Conservation (phyloP, 2,113 vertebrate genomes). For the Labeo rohita region DNA sequence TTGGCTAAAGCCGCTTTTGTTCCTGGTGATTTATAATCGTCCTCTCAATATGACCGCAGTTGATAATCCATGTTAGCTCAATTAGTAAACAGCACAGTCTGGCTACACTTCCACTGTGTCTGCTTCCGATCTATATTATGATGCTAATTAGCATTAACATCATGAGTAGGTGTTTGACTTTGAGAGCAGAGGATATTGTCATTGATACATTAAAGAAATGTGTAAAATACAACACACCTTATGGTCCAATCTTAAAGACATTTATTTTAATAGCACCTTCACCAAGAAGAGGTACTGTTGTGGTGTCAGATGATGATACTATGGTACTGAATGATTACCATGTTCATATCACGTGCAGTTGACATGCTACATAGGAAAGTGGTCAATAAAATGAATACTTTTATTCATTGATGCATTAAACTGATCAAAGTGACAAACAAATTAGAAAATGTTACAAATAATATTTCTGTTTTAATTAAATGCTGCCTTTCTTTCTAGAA, state of each 20-base stretch:
- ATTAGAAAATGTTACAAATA: too few relatives aligned
- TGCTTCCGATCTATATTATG: background rate
- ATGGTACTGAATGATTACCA: background rate
- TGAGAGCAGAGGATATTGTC: background rate
- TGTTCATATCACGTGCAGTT: background rate
- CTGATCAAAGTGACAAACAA: background rate
- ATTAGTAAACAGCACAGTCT: background rate
- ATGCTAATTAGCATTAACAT: constrained; percentile 11
- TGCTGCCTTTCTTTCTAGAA: too few relatives aligned
- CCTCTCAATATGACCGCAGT: background rate
- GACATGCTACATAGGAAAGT: background rate
- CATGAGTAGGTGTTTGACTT: background rate
- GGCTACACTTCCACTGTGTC: background rate
- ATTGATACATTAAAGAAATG: background rate
- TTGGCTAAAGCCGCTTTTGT: background rate
- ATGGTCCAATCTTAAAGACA: background rate
- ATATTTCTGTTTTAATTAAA: too few relatives aligned
- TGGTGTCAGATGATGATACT: background rate
- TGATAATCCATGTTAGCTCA: background rate
- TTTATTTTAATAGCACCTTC: background rate
- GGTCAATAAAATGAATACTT: background rate
- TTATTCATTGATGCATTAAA: background rate
- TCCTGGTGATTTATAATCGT: constrained; percentile 18
- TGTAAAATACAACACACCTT: background rate
- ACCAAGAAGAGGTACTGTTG: background rate